A percentile compares a stretch with the other conserved stretches of the same genome.
These are phyloP conservation scores for Odontamblyopus lacepedii DNA, from an alignment of 2,797 vertebrate genomes.

Conservation along the genomic window DNA sequence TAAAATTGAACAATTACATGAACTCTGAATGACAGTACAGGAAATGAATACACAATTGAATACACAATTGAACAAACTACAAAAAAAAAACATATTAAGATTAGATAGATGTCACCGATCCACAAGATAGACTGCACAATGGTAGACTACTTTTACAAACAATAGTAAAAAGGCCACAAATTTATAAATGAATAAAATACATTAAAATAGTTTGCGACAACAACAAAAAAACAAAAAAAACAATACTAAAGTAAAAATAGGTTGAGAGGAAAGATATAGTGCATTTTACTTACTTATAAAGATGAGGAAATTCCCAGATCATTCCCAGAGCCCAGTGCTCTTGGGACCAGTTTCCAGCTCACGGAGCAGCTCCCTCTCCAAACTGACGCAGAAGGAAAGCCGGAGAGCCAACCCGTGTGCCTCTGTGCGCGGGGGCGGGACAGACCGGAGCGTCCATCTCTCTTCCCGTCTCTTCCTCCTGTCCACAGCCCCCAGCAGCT, in stretches of 20 bases:
- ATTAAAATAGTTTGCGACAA: neutral
- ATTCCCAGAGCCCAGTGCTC: neutral
- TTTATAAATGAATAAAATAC: neutral
- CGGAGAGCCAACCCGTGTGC: constrained; percentile 4
- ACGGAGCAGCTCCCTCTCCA: too few species aligned
- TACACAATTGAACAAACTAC: too few species aligned
- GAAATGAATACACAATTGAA: neutral
- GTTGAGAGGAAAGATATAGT: neutral
- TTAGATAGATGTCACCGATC: neutral
- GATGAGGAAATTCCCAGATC: neutral
- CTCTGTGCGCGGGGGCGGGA: constrained; percentile 48
- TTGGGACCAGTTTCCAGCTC: neutral
- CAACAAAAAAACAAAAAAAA: neutral
- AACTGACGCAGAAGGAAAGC: too few species aligned
- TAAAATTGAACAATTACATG: neutral
- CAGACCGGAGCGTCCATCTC: constrained; percentile 23
- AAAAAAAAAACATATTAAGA: too few species aligned
- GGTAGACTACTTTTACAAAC: neutral
- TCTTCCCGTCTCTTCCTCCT: constrained; percentile 12
- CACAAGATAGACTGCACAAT: neutral
- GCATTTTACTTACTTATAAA: constrained; percentile 37
- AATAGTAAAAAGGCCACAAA: neutral
- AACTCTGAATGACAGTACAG: neutral
- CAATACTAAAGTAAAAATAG: neutral
- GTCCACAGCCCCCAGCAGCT: neutral